These are phyloP conservation scores for Cenopis cana DNA, from an alignment of 2,888 invertebrate species.

Conservation along the genomic window DNA sequence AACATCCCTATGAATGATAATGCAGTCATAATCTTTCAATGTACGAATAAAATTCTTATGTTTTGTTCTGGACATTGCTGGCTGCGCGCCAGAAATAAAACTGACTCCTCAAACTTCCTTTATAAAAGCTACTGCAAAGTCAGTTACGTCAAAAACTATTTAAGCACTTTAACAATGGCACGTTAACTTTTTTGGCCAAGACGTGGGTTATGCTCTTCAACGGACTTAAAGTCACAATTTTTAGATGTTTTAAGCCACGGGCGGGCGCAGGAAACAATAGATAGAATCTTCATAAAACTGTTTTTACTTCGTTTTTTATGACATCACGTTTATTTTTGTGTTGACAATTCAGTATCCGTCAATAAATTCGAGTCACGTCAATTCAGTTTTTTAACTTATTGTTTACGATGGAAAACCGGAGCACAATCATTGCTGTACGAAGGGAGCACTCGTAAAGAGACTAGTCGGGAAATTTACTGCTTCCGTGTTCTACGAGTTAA, in stretches of 20 bases:
- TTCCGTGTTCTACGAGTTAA: slow-evolving; percentile 62
- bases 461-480: slow-evolving; percentile 74
- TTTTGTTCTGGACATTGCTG: slow-evolving; percentile 55
- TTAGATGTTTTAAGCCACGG: slow-evolving; percentile 1
- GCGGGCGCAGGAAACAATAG: slow-evolving; percentile 26
- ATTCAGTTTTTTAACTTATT: slow-evolving; percentile 67
- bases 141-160: slow-evolving; percentile 32
- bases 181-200: slow-evolving; percentile 32
- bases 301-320: slow-evolving; percentile 34
- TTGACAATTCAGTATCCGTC: slow-evolving; percentile 37
- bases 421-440: slow-evolving; percentile 75
- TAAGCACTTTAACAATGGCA: slow-evolving; percentile 33
- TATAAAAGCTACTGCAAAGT: slow-evolving; percentile 41
- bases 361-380: slow-evolving; percentile 62
- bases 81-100: slow-evolving; percentile 52
- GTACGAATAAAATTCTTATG: slow-evolving; percentile 52
- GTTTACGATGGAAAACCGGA: slow-evolving; percentile 66
- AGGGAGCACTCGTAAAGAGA: slow-evolving; percentile 73
- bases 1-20: slow-evolving; percentile 23
- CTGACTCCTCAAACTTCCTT: slow-evolving; percentile 48
- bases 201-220: not conserved
- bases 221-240: slow-evolving; percentile 5
- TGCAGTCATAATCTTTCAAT: slow-evolving; percentile 30
- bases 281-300: slow-evolving; percentile 36
- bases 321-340: slow-evolving; percentile 42